A percentile compares a stretch with the other conserved stretches of the same genome.
Conservation (phyloP, 1,140 invertebrate genomes). For the Drosophila triauraria region DNA sequence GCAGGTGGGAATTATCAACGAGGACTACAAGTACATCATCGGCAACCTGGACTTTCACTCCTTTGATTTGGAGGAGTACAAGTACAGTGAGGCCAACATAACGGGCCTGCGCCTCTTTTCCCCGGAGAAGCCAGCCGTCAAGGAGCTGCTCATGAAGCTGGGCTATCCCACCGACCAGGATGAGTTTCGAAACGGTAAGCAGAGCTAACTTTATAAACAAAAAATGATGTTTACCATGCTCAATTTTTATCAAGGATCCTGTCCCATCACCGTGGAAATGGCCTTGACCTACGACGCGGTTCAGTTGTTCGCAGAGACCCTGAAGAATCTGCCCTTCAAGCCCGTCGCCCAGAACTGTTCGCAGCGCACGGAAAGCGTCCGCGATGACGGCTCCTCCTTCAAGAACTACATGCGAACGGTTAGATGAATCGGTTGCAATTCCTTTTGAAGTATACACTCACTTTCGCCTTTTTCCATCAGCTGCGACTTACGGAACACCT, state of each 20-base stretch:
- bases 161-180: conserved; percentile 86
- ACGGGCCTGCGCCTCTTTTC: conserved; percentile 91
- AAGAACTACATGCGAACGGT: conserved; percentile 91
- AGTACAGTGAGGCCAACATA: conserved; percentile 94
- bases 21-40: conserved; percentile 91
- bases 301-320: conserved; percentile 88
- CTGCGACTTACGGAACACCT: conserved; percentile 83
- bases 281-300: conserved; percentile 93
- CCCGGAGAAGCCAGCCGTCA: conserved; percentile 82
- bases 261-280: conserved; percentile 88
- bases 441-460: background rate
- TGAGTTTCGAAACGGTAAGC: conserved; percentile 78
- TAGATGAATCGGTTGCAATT: conserved; percentile 61
- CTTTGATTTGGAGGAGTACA: conserved; percentile 90
- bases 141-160: conserved; percentile 67
- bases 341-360: conserved; percentile 87
- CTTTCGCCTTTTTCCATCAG: conserved; percentile 23
- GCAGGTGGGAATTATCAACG: conserved; percentile 94
- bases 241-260: conserved; percentile 56
- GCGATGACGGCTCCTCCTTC: conserved; percentile 89
- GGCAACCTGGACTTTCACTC: conserved; percentile 93
- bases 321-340: conserved; percentile 66
- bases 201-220: background rate
- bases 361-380: conserved; percentile 70
- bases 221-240: background rate